Base-by-base conservation (phyloP, 2,113 vertebrate genomes). In the Promerops cafer region DNA sequence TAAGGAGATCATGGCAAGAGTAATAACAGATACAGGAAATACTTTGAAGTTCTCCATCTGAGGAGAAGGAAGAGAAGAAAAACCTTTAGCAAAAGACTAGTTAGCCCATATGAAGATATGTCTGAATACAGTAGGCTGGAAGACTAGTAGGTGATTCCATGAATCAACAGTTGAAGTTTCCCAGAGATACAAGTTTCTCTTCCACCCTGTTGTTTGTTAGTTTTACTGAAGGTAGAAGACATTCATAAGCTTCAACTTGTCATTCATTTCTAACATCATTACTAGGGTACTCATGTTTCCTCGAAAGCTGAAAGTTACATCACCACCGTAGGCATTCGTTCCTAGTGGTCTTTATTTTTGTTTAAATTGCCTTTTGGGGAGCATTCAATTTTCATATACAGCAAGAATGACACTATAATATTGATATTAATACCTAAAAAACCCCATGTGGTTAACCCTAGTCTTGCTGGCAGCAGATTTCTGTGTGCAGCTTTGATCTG, bases 401-500 rank as follows among this genome's bases (percentile, higher is more conserved):
- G 30, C 37, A 89, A 72, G n/a, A 83, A 86, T 16, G 45, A 35
- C 10, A 33, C 20, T 40, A 31, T 27, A 57, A 33, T 22, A 39
- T n/a, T 74, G 21, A 69, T 65, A 80, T 18, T 40, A 77, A 80
- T 24, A 26, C 13, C 18, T 65, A 22, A 54, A 90, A 88, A 24
- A 5, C 1, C 2, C 3, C 13, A 27, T 5, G 4, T 19, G 2
- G 9, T 82, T 81, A 60, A 39, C 11, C 45, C 16, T 15, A 3
- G 12, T 19, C 7, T 10, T 63, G 27, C 13, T 50, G 26, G 42
- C 20, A 83, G 10, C 9, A 82, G 11, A 3, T 39, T 71, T 90
- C 31, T 53, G 27, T 6, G 1, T 47, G 21, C 16, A 53, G 16
- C 27, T 85, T 78, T 68, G 31, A 24, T 54, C 28, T 3, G 1